These are phyloP conservation scores for Beris chalybata DNA, from an alignment of 2,888 invertebrate species.

Conservation along the genomic window DNA sequence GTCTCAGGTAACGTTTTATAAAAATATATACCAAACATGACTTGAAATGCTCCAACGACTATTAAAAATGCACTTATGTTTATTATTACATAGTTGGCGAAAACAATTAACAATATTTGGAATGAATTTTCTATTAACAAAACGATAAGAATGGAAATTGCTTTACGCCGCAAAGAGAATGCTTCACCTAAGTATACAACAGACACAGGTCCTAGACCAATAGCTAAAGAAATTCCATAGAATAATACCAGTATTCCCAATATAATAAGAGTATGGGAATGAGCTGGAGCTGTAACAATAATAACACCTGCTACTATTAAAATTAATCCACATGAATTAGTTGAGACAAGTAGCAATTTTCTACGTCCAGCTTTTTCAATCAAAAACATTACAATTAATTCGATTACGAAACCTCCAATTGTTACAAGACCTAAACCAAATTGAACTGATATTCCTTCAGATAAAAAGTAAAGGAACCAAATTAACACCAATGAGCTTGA, in stretches of 20 bases:
- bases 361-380: conserved; percentile 2
- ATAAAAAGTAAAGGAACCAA: neutral
- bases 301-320: neutral
- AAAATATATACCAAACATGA: conserved; percentile 10
- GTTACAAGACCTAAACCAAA: conserved; percentile 4
- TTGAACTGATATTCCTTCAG: neutral
- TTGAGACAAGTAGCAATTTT: neutral
- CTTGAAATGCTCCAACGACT: neutral
- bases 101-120: conserved; percentile 1
- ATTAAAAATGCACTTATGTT: conserved; percentile 1
- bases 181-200: conserved; percentile 1
- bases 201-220: conserved; percentile 7
- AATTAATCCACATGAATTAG: neutral
- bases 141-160: neutral
- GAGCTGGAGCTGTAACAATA: neutral
- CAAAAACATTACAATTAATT: neutral
- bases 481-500: conserved; percentile 4
- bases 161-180: conserved; percentile 10
- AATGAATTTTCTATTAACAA: conserved; percentile 9
- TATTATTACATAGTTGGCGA: neutral
- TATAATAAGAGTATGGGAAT: neutral
- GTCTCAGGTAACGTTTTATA: conserved; percentile 16
- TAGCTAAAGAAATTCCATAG: neutral
- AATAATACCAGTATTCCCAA: neutral
- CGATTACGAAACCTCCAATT: neutral